These are phyloP conservation scores for Cordilura impudica DNA, from an alignment of 2,888 invertebrate genomes.

Conservation along the genomic window DNA sequence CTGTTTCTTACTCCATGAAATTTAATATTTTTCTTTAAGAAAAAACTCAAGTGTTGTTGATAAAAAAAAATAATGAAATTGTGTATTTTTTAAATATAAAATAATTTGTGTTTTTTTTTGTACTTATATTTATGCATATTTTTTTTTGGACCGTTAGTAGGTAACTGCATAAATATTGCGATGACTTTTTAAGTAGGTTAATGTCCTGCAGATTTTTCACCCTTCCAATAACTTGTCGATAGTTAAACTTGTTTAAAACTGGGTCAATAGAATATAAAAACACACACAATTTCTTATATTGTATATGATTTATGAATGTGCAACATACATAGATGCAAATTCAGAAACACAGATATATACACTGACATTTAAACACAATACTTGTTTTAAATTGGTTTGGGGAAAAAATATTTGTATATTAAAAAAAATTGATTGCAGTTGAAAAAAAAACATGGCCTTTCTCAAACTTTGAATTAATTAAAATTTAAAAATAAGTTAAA, in stretches of 20 bases:
- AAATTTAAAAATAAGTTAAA: too few relatives aligned
- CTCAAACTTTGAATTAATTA: too few relatives aligned
- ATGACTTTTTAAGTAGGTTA: slow-evolving; percentile 53
- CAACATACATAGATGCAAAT: background rate
- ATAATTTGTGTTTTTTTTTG: background rate
- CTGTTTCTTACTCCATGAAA: background rate
- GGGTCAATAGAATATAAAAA: slow-evolving; percentile 41
- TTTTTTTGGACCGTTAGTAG: slow-evolving; percentile 17
- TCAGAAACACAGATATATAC: background rate
- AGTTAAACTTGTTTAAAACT: slow-evolving; percentile 36
- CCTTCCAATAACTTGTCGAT: slow-evolving; percentile 52
- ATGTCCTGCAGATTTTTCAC: slow-evolving; percentile 55
- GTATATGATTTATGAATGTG: background rate
- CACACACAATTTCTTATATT: slow-evolving; percentile 5
- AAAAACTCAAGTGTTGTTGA: background rate
- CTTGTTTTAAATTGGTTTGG: too few relatives aligned
- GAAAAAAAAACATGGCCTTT: too few relatives aligned
- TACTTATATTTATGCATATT: slow-evolving; percentile 33
- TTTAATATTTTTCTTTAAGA: background rate
- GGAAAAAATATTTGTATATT: too few relatives aligned
- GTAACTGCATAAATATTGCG: background rate
- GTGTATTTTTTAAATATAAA: background rate
- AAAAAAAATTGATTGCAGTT: too few relatives aligned
- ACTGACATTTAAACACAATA: background rate
- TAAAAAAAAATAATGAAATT: background rate